A percentile compares a stretch with the other conserved stretches of the same genome.
phyloP scores from a whole-genome alignment of 2,888 invertebrate species.

The Tribolium freemani region DNA sequence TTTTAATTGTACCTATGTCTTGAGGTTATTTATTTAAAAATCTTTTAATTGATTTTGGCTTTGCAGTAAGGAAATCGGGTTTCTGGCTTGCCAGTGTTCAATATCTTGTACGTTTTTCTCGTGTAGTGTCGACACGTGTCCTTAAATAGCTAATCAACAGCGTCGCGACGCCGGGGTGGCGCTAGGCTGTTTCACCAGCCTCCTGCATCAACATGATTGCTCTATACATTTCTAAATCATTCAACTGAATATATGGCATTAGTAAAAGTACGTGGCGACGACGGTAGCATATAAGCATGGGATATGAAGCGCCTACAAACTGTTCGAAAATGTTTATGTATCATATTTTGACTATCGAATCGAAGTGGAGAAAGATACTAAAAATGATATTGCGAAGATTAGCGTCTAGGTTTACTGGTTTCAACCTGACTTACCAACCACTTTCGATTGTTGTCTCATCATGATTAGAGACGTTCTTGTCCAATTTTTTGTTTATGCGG shows the following conservation, averaged over 20 bases:
- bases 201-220: constrained; percentile 42
- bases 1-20: too few relatives aligned
- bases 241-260: constrained; percentile 40
- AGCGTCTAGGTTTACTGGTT: too few relatives aligned
- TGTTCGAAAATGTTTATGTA: not conserved
- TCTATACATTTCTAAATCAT: constrained; percentile 43
- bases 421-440: too few relatives aligned
- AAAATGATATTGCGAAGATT: too few relatives aligned
- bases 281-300: not conserved
- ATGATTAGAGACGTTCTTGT: too few relatives aligned
- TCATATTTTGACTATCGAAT: too few relatives aligned
- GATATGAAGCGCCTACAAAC: constrained; percentile 26
- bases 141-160: constrained; percentile 43
- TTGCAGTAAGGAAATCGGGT: not conserved
- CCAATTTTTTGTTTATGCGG: too few relatives aligned
- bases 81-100: constrained; percentile 12
- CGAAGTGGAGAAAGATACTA: too few relatives aligned
- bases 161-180: constrained; percentile 30
- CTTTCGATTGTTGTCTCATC: too few relatives aligned
- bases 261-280: constrained; percentile 23
- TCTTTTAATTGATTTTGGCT: not conserved
- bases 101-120: constrained; percentile 9
- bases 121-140: constrained; percentile 38
- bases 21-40: not conserved
- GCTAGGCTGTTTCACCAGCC: constrained; percentile 20